Conservation (phyloP, 2,797 vertebrate genomes). For the Leptoclinus maculatus region DNA sequence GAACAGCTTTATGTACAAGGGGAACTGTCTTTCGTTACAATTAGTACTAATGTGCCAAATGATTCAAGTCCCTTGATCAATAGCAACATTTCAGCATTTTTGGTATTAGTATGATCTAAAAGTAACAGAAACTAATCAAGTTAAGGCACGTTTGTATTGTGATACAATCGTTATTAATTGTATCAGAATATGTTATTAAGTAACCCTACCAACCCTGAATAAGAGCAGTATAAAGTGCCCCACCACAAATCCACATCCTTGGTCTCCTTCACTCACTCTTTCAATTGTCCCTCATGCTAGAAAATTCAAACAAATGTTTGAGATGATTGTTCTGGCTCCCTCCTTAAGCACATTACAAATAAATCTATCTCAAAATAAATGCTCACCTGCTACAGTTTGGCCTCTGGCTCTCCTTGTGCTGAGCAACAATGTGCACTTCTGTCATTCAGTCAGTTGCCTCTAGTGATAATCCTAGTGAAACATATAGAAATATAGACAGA, state of each 20-base stretch:
- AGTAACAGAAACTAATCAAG: no score
- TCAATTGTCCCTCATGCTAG: neutral
- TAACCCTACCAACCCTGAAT: neutral
- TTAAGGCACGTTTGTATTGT: no score
- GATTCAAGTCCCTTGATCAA: no score
- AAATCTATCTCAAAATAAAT: no score
- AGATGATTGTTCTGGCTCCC: neutral
- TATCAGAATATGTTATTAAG: no score
- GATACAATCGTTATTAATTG: no score
- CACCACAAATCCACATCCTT: neutral
- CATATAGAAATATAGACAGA: neutral
- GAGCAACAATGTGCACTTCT: neutral
- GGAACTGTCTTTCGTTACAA: neutral
- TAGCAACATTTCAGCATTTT: no score
- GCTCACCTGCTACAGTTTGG: neutral
- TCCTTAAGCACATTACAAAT: neutral
- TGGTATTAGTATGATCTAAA: no score
- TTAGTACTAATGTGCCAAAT: neutral
- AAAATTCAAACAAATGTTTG: neutral
- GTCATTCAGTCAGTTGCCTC: neutral
- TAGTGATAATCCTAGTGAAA: conserved; percentile 1
- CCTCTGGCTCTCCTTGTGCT: neutral
- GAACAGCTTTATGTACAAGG: no score
- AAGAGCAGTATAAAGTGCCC: neutral
- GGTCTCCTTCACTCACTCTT: neutral